Percentiles rank a stretch among this genome's conserved stretches.
Conservation (phyloP, 2,888 invertebrate genomes). For the Emmelina monodactyla region DNA sequence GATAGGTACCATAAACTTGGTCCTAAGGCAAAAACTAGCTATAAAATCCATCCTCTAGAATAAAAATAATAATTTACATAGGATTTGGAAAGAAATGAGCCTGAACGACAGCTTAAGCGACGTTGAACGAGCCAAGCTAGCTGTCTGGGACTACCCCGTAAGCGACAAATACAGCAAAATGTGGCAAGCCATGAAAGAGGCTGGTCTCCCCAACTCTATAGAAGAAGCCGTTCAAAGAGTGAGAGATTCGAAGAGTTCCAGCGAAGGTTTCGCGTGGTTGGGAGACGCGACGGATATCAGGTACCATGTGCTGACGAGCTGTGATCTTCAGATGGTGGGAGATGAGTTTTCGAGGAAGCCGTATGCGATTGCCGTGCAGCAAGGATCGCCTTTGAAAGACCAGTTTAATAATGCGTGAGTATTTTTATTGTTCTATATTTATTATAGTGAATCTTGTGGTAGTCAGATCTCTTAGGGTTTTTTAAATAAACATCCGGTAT, state of each 20-base stretch:
- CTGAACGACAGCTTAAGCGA: conserved; percentile 91
- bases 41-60: too few relatives aligned
- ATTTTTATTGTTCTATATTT: too few relatives aligned
- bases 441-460: too few relatives aligned
- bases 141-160: conserved; percentile 99
- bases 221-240: conserved; percentile 79
- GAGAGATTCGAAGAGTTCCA: conserved; percentile 71
- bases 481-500: too few relatives aligned
- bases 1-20: too few relatives aligned
- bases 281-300: conserved; percentile 94
- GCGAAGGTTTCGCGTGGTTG: conserved; percentile 89
- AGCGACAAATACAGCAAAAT: conserved; percentile 98
- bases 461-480: too few relatives aligned
- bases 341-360: conserved; percentile 98
- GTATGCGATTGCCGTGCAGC: conserved; percentile 96
- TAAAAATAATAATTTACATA: too few relatives aligned
- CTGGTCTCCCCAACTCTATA: conserved; percentile 79
- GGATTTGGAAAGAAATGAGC: conserved; percentile 98
- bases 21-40: too few relatives aligned
- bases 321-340: conserved; percentile 91
- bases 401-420: conserved; percentile 95
- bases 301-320: conserved; percentile 78
- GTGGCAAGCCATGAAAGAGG: conserved; percentile 94
- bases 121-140: conserved; percentile 89
- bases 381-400: conserved; percentile 92